Evolutionary conservation across 2,797 vertebrate genomes (phyloP).

Genomic region (Scleropages formosus): DNA sequence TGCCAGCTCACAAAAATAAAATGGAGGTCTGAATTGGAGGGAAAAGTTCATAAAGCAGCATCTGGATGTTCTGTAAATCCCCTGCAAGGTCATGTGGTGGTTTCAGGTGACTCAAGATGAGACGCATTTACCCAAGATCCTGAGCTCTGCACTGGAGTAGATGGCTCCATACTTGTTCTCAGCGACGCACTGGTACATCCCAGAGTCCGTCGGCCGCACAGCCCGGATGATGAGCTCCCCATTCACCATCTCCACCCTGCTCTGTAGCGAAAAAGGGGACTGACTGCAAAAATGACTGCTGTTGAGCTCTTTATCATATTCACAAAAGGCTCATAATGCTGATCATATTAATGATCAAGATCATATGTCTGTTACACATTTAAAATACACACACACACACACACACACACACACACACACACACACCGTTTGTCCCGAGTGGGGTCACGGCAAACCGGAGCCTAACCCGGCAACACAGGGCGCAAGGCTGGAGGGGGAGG

Average conservation of each 20-base stretch:
- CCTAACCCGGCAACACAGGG: too few relatives aligned
- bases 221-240: constrained; percentile 81
- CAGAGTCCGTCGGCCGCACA: constrained; percentile 84
- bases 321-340: too few relatives aligned
- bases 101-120: background rate
- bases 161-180: constrained; percentile 89
- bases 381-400: too few relatives aligned
- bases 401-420: too few relatives aligned
- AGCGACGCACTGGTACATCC: constrained; percentile 94
- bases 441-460: too few relatives aligned
- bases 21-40: background rate
- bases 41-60: background rate
- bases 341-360: too few relatives aligned
- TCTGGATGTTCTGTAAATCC: background rate
- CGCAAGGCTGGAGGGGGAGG: too few relatives aligned
- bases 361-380: too few relatives aligned
- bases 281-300: too few relatives aligned
- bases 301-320: too few relatives aligned
- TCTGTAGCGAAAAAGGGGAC: constrained; percentile 67
- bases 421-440: too few relatives aligned
- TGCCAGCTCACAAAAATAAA: background rate
- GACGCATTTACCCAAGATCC: constrained; percentile 78
- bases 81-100: background rate
- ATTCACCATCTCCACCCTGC: constrained; percentile 79
- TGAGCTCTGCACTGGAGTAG: constrained; percentile 85